Percentiles rank a stretch among this genome's conserved stretches.
Conservation (phyloP, 1,140 invertebrate species). For the Elymnias hypermnestra region DNA sequence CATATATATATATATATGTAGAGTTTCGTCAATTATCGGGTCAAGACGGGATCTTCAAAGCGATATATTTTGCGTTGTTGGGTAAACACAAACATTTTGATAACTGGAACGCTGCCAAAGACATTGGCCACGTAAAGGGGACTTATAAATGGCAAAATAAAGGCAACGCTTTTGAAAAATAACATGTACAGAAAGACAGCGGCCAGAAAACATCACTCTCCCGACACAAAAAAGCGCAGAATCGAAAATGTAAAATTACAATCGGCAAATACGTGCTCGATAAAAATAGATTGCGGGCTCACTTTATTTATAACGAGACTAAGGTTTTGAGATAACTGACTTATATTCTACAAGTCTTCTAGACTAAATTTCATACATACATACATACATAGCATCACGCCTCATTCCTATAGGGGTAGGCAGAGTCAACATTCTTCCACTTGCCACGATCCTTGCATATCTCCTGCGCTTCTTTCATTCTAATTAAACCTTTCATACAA, state of each 20-base stretch:
- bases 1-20: background rate
- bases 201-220: background rate
- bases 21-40: slow-evolving; percentile 9
- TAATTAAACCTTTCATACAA: too few species aligned
- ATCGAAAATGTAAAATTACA: background rate
- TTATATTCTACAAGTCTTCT: too few species aligned
- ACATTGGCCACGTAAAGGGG: slow-evolving; percentile 7
- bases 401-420: too few species aligned
- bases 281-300: too few species aligned
- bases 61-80: slow-evolving; percentile 1
- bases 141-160: slow-evolving; percentile 16
- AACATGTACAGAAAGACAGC: slow-evolving; percentile 1
- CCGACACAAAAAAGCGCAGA: background rate
- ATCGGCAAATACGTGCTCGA: too few species aligned
- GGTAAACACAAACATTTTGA: slow-evolving; percentile 2
- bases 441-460: too few species aligned
- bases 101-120: slow-evolving; percentile 38
- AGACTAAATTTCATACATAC: too few species aligned
- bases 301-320: too few species aligned
- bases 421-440: too few species aligned
- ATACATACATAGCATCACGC: too few species aligned
- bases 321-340: too few species aligned
- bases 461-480: too few species aligned
- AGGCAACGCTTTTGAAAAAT: slow-evolving; percentile 9
- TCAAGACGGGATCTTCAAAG: slow-evolving; percentile 2